Percentiles rank a stretch among this genome's conserved stretches.
These are phyloP conservation scores for Podocnemis expansa DNA, from an alignment of 2,113 vertebrate genomes.

Conservation along the genomic window DNA sequence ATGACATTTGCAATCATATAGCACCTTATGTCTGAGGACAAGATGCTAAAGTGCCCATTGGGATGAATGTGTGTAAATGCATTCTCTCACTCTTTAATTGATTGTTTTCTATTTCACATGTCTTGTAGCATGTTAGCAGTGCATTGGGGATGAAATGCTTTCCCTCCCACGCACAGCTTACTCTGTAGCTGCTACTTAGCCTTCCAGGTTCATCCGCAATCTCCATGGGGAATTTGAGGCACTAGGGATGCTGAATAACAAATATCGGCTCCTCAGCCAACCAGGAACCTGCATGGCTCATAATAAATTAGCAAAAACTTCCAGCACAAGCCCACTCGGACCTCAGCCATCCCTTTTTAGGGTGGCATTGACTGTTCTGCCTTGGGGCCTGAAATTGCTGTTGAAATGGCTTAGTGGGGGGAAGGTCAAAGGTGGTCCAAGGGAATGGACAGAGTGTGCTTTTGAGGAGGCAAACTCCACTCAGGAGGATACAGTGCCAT, in stretches of 20 bases:
- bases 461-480: neutral
- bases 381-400: no score
- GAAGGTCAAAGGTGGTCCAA: neutral
- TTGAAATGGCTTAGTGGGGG: neutral
- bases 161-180: neutral
- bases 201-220: no score
- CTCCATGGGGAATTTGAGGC: no score
- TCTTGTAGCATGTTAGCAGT: neutral
- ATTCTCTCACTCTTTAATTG: neutral
- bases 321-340: no score
- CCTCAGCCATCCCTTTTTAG: no score
- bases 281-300: no score
- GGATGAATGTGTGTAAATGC: neutral
- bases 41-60: neutral
- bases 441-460: neutral
- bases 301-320: no score
- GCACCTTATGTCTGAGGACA: neutral
- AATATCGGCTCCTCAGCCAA: no score
- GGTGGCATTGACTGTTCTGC: no score
- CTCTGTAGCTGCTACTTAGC: neutral
- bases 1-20: neutral
- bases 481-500: neutral
- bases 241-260: no score
- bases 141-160: neutral
- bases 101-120: neutral